Evolutionary conservation across 2,113 vertebrate genomes (phyloP), one percentile per base, ranked within the genome.

Genomic region (Toxotes chatareus): DNA sequence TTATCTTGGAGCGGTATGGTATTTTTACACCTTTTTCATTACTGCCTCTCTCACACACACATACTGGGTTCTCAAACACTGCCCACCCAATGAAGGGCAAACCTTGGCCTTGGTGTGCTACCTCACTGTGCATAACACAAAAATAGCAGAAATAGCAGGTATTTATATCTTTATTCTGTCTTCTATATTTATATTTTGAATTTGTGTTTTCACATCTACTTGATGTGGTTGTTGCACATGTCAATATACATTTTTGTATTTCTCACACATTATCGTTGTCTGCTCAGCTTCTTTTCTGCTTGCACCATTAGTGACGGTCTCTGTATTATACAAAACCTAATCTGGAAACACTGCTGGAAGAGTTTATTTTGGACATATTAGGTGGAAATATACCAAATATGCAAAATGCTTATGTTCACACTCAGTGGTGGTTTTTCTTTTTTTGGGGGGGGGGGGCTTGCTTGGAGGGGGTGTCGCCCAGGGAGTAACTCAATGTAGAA

Each of bases 11-110:
- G 76, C 49, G 0, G 65, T 21, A 23, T 82, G 75, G 87, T 94
- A 94, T 95, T 94, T 95, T 95, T 93, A 92, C 93, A 95, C 94
- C 90, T 93, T 92, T 93, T 92, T 93, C 57, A 40, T 88, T 91
- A 86, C 87, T 59, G 63, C 57, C 31, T 62, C 55, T 81, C 49
- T 44, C 51, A 44, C 64, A 13, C 36, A 51, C 60, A 47, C 64
- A 73, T 47, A 62, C 55, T 53, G 19, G 3, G 66, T 57, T 40
- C 63, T 67, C 67, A 23, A 76, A 61, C 14, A 36, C 31, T 56
- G 47, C 70, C 79, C 56, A 59, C 59, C 60, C 56, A 80, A 17
- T 80, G 71, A 77, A 84, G 67, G 77, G 31, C 60, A 82, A 79
- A 73, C 65, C 36, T 72, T 68, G 67, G 56, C 84, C 79, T 73